Evolutionary conservation across 2,888 invertebrate genomes (phyloP).

Genomic region (Pomacea canaliculata): DNA sequence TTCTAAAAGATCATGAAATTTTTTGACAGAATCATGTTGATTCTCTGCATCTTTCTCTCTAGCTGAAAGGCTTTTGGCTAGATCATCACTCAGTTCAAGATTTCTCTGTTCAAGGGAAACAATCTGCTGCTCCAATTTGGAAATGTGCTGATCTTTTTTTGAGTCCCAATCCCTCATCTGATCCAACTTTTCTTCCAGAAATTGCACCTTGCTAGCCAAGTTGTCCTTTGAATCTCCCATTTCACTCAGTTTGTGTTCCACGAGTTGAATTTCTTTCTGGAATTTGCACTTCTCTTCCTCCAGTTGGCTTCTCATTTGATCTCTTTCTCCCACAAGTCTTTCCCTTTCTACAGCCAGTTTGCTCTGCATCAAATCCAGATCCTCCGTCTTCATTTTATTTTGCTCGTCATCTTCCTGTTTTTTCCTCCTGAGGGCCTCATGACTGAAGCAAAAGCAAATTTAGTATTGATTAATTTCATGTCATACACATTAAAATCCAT

Average conservation of each 20-base stretch:
- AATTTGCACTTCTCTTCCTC: slow-evolving; percentile 13
- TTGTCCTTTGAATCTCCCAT: slow-evolving; percentile 21
- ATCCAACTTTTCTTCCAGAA: slow-evolving; percentile 27
- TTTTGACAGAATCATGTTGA: slow-evolving; percentile 35
- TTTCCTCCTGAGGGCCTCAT: slow-evolving; percentile 48
- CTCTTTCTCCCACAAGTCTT: slow-evolving; percentile 24
- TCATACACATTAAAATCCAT: too few species aligned
- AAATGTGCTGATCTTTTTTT: slow-evolving; percentile 30
- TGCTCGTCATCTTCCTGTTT: slow-evolving; percentile 34
- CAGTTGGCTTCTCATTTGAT: slow-evolving; percentile 13
- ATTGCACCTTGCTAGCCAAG: slow-evolving; percentile 4
- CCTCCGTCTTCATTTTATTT: slow-evolving; percentile 30
- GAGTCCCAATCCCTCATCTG: slow-evolving; percentile 16
- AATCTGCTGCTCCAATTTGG: slow-evolving; percentile 30
- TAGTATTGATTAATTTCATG: background rate
- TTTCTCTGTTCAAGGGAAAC: slow-evolving; percentile 33
- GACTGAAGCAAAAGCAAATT: slow-evolving; percentile 39
- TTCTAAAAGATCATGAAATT: slow-evolving; percentile 32
- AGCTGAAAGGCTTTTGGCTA: slow-evolving; percentile 25
- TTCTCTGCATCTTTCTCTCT: slow-evolving; percentile 34
- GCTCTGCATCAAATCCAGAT: slow-evolving; percentile 30
- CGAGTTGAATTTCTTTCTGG: slow-evolving; percentile 4
- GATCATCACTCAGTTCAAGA: slow-evolving; percentile 32
- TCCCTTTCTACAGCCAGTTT: slow-evolving; percentile 28
- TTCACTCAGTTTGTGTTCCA: slow-evolving; percentile 22